Evolutionary conservation across 2,113 vertebrate genomes (phyloP).

Genomic region (Nothocercus julius): DNA sequence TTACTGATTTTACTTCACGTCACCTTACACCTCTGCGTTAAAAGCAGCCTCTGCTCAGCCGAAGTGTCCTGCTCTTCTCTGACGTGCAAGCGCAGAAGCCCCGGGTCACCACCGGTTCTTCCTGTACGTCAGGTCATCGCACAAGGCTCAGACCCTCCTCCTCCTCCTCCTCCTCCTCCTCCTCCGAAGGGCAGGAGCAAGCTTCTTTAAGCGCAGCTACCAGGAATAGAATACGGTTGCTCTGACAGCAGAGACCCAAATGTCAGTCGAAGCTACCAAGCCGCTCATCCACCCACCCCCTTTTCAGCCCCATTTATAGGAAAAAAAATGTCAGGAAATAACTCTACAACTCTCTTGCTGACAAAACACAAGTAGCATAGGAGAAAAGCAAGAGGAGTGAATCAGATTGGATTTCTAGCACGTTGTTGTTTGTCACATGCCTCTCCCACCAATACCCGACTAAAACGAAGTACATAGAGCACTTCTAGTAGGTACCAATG

Average conservation of each 20-base stretch:
- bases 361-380: background rate
- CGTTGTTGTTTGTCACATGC: background rate
- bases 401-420: background rate
- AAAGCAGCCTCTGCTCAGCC: background rate
- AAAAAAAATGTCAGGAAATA: background rate
- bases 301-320: background rate
- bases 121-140: background rate
- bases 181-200: background rate
- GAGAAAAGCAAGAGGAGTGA: background rate
- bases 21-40: background rate
- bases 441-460: background rate
- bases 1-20: fast-evolving
- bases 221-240: fast-evolving
- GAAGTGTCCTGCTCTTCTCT: background rate
- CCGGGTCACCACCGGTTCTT: background rate
- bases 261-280: background rate
- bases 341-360: background rate
- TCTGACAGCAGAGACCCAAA: background rate
- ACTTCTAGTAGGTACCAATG: fast-evolving
- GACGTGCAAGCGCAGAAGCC: no score
- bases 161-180: no score
- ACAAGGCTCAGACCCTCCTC: background rate
- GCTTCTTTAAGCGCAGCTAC: background rate
- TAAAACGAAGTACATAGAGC: fast-evolving
- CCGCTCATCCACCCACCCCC: background rate